Conservation (phyloP, 2,113 vertebrate genomes). For the Falco punctatus region DNA sequence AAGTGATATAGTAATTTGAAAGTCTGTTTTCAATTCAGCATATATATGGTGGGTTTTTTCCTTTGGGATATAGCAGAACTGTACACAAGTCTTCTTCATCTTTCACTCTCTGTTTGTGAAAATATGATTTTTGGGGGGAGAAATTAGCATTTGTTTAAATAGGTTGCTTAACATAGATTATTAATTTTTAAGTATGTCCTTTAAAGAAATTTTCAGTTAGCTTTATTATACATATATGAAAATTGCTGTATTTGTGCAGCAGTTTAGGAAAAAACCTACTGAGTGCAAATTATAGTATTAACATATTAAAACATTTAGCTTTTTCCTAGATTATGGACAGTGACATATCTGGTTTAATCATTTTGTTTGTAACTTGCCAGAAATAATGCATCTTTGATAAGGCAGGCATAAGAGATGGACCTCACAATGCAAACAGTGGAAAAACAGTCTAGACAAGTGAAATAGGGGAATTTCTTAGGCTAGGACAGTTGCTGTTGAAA, state of each 20-base stretch:
- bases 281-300: background rate
- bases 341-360: background rate
- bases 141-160: conserved; percentile 24
- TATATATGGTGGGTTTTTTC: background rate
- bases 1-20: conserved; percentile 73
- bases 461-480: background rate
- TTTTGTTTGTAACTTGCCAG: background rate
- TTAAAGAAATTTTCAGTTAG: background rate
- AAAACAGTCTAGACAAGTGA: background rate
- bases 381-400: conserved; percentile 16
- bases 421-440: background rate
- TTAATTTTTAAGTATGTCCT: background rate
- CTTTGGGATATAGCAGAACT: background rate
- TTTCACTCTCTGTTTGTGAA: background rate
- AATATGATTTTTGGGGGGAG: background rate
- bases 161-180: background rate
- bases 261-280: background rate
- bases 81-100: conserved; percentile 8
- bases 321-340: background rate
- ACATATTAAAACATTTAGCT: background rate
- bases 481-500: background rate
- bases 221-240: background rate
- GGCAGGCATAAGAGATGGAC: background rate
- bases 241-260: conserved; percentile 8
- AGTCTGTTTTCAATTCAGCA: conserved; percentile 57